Evolutionary conservation across 2,113 vertebrate genomes (phyloP).

Genomic region (Xenopus borealis): DNA sequence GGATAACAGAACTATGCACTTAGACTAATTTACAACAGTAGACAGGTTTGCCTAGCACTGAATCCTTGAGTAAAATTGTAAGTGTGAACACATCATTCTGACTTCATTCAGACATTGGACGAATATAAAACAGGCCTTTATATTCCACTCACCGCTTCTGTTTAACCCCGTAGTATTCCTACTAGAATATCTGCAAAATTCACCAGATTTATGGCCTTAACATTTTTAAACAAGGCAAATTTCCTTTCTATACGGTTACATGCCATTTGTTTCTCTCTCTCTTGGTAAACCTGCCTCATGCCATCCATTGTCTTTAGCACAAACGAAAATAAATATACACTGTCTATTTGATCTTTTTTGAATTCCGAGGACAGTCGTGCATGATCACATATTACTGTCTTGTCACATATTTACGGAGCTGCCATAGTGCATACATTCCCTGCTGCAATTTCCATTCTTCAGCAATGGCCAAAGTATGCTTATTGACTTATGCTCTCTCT

Average conservation of each 20-base stretch:
- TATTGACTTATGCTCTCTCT: too few relatives aligned
- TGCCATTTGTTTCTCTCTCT: background rate
- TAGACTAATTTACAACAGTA: slow-evolving; percentile 45
- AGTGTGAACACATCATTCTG: slow-evolving; percentile 39
- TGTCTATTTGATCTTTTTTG: too few relatives aligned
- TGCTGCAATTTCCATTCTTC: too few relatives aligned
- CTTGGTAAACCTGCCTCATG: background rate
- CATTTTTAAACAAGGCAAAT: background rate
- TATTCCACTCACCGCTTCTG: slow-evolving; percentile 7
- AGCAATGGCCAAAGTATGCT: too few relatives aligned
- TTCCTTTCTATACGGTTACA: background rate
- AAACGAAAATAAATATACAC: too few relatives aligned
- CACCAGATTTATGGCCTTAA: background rate
- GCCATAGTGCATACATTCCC: too few relatives aligned
- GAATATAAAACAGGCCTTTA: slow-evolving; percentile 32
- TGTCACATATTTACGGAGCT: too few relatives aligned
- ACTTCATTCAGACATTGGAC: slow-evolving; percentile 34
- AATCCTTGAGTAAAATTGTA: slow-evolving; percentile 38
- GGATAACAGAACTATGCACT: slow-evolving; percentile 45
- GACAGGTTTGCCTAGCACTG: slow-evolving; percentile 44
- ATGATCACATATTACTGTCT: too few relatives aligned
- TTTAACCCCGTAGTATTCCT: background rate
- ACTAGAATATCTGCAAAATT: background rate
- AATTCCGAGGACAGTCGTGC: too few relatives aligned
- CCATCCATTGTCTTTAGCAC: background rate